Evolutionary conservation across 2,888 invertebrate species (phyloP).

Genomic region (Adela reaumurella): DNA sequence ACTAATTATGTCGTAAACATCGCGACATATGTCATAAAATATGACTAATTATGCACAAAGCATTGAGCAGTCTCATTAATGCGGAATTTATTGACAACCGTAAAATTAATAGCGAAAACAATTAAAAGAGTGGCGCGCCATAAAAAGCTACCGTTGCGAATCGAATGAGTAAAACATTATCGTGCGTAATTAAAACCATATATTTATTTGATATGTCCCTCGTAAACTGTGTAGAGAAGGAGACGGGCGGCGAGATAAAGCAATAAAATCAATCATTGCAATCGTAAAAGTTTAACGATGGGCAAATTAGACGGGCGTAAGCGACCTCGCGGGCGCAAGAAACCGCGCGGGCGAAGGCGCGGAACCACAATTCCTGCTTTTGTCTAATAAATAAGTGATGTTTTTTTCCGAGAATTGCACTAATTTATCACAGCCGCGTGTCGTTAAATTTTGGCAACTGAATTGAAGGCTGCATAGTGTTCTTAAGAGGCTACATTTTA

Average conservation of each 20-base stretch:
- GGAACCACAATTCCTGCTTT: neutral
- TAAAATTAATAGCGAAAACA: neutral
- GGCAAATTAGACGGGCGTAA: neutral
- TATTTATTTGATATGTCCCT: neutral
- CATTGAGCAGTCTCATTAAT: neutral
- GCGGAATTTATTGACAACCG: neutral
- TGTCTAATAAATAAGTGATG: neutral
- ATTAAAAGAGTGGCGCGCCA: neutral
- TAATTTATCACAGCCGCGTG: neutral
- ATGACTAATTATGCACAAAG: neutral
- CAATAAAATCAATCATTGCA: neutral
- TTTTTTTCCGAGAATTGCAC: neutral
- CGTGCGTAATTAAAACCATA: neutral
- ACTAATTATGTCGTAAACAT: no score
- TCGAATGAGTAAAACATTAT: neutral
- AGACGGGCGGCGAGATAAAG: neutral
- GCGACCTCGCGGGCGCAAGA: neutral
- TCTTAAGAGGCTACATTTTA: no score
- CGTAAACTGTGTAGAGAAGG: neutral
- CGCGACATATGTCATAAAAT: no score
- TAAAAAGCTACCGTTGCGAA: neutral
- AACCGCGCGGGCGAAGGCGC: no score
- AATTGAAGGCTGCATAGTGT: no score
- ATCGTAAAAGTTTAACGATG: neutral
- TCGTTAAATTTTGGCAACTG: neutral